Base-by-base conservation (phyloP, 2,797 vertebrate genomes). In the Mus spretus region DNA sequence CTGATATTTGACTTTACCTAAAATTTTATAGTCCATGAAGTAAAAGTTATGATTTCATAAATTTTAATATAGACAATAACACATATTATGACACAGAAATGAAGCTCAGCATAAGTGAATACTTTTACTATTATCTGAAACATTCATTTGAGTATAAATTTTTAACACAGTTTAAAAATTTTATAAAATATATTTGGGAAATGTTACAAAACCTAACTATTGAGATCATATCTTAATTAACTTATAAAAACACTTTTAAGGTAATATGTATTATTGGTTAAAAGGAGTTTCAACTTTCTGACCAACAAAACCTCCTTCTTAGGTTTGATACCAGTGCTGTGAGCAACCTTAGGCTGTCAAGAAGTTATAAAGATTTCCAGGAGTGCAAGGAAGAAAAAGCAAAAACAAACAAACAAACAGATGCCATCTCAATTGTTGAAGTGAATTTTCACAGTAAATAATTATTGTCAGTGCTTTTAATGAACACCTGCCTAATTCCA, bases 121-220 rank as follows among this genome's bases (percentile, higher is more conserved):
- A 85, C 78, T 67, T n/a, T 37, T 59, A 14, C 24, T 26, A 70
- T 85, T 89, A 12, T 82, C 53, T 61, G 2, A 77, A 72, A 85
- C 80, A 10, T 77, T 47, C 47, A 81, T 14, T 77, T 34, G 11
- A 77, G 20, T 82, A 2, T 28, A 86, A 4, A 4, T 40, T 40
- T 75, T 67, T 1, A 6, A 74, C 37, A 50, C 1, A 78, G 5
- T 53, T 19, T 79, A 55, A 5, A 24, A 81, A 55, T 20, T 80
- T 40, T 63, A 70, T 22, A 55, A 55, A 26, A 57, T 84, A 57
- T 13, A 50, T 50, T 50, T 50, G 6, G 31, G 22, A 34, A 57
- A 80, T 91, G 6, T 72, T 91, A 80, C 34, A 95, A 40, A 37
- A 26, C 11, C 6, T 57, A 53, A 80, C 79, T 44, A 85, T 85